A percentile compares a stretch with the other conserved stretches of the same genome.
phyloP scores from a whole-genome alignment of 2,797 vertebrate genomes.

The Crocidura indochinensis region DNA sequence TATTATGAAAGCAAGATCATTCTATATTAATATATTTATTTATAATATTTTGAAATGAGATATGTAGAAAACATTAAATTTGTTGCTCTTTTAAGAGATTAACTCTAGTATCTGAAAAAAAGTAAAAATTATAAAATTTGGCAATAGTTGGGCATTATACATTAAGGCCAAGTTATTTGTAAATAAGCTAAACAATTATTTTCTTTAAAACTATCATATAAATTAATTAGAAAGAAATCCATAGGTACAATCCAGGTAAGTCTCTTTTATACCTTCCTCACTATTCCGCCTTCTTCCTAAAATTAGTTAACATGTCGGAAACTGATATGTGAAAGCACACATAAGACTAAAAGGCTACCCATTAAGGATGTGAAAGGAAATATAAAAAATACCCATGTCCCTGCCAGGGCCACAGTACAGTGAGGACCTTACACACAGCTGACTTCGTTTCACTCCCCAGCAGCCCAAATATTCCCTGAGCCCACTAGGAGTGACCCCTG shows the following conservation, averaged over 20 bases:
- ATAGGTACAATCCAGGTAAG: background rate
- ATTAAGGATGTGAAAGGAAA: slow-evolving; percentile 28
- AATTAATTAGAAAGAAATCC: slow-evolving; percentile 32
- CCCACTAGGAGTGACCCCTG: no score
- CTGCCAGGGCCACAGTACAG: background rate
- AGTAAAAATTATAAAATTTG: slow-evolving; percentile 53
- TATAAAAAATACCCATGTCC: background rate
- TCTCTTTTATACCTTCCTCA: slow-evolving; percentile 14
- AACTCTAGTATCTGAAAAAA: slow-evolving; percentile 30
- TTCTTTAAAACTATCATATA: slow-evolving; percentile 33
- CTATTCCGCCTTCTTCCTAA: slow-evolving; percentile 30
- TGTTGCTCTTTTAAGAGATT: background rate
- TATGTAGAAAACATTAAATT: slow-evolving; percentile 24
- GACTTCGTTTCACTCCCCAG: no score
- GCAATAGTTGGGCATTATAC: background rate
- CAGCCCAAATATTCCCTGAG: no score
- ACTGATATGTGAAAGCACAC: background rate
- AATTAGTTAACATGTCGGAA: background rate
- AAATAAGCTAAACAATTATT: background rate
- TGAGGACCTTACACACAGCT: no score
- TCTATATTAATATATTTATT: slow-evolving; percentile 24
- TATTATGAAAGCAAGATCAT: slow-evolving; percentile 3
- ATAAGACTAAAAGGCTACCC: background rate
- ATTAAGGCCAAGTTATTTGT: slow-evolving; percentile 11
- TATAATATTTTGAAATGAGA: background rate